Evolutionary conservation across 2,888 invertebrate genomes (phyloP), one percentile per base, ranked within the genome.

Genomic region (Rotaria macrura): DNA sequence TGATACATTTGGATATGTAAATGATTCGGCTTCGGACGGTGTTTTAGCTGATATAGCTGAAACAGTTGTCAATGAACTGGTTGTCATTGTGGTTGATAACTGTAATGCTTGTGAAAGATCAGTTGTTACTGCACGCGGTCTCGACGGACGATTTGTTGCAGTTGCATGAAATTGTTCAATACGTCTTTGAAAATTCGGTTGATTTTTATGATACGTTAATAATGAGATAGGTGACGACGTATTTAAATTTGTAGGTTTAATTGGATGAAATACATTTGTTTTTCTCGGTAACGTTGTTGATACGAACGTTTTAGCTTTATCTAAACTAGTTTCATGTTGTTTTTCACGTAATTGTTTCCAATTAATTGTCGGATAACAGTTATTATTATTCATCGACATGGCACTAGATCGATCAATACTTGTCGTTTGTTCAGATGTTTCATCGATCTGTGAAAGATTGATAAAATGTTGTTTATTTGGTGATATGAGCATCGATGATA

Each of bases 281-380:
- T 43, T 79, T 79, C 79, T 79, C n/a, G 79, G 79, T 43, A 79
- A 79, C 43, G 79, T 79, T 40, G 43, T 43, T 79, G 79, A 12
- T 10, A 79, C 79, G n/a, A 43, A 79, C 43, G 79, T 79, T 79
- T 79, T 79, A 14, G 79, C 79, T 79, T 79, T 79, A 43, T 79
- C 43, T 43, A 79, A 25, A 43, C 79, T 79, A n/a, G 34, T 25
- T n/a, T n/a, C 43, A 79, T 79, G 79, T 79, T 79, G 25, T 79
- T 79, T 79, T 43, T 79, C 79, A 43, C 79, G 79, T 79, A 79
- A 43, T 79, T 79, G 79, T 43, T 79, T 79, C 40, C 79, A 79
- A 14, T 79, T 79, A n/a, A 79, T 79, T 10, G 79, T 79, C 25
- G 79, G 79, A 79, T 79, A 79, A 65, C 6, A 34, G 17, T 74